Evolutionary conservation across 2,797 vertebrate genomes (phyloP), one percentile per base, ranked within the genome.

Genomic region (Silurus lanzhouensis): DNA sequence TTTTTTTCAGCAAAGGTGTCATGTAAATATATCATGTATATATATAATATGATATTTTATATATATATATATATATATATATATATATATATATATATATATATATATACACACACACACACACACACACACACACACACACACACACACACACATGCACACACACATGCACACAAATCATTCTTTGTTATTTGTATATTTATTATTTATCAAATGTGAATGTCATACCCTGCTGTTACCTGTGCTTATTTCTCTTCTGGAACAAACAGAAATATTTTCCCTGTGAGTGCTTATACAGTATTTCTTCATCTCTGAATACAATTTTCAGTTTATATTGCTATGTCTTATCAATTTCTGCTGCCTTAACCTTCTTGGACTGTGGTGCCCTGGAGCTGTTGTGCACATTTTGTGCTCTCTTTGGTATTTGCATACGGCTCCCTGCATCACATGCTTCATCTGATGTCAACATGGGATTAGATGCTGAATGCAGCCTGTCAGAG

Each of bases 391-490:
- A 72, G 84, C 80, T 84, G 82, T 81, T 74, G 60, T 58, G 38
- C 80, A 84, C 71, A 76, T 84, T 84, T 84, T 80, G 64, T 75
- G 25, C 74, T 75, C 83, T 48, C 80, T 71, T 82, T 84, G 48
- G 58, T 84, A 83, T 85, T 85, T 85, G 85, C 86, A 82, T 85
- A 87, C 12, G 75, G 61, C 88, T 61, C 27, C 44, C 38, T 81
- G 70, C 77, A 81, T 82, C 85, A 82, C 84, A 82, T 61, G 83
- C 74, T 85, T 57, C 22, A 61, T 88, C 76, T 77, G 71, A 83
- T 77, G 76, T 61, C 81, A 76, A 78, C 81, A 83, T 44, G 58
- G 79, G 55, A 83, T 48, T 71, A 48, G 76, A 85, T 80, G 22
- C 66, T 44, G 82, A 68, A 20, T 31, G 68, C 78, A 70, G 67